phyloP scores from a whole-genome alignment of 2,797 vertebrate genomes.

The Eospalax fontanierii region DNA sequence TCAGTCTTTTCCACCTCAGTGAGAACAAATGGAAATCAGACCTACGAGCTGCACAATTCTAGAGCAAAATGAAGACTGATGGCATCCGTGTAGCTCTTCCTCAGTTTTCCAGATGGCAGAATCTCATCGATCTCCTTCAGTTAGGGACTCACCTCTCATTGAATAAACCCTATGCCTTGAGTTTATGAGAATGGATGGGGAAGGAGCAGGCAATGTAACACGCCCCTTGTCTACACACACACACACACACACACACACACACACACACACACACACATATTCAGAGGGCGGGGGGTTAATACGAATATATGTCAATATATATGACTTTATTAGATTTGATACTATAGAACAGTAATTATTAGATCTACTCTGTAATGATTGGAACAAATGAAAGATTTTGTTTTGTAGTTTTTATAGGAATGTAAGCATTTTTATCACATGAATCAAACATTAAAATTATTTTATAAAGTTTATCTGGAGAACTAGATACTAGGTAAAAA shows the following conservation, averaged over 20 bases:
- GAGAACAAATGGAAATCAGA: neutral
- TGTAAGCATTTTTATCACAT: neutral
- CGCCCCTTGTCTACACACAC: neutral
- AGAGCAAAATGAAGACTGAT: conserved; percentile 15
- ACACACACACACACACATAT: neutral
- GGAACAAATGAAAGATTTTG: neutral
- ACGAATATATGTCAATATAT: neutral
- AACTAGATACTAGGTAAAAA: neutral
- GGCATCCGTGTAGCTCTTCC: neutral
- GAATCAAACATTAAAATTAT: neutral
- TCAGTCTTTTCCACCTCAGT: neutral
- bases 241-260: neutral
- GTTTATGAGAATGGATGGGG: neutral
- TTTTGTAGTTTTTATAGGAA: neutral
- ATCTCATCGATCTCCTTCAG: conserved; percentile 5
- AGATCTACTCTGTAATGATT: neutral
- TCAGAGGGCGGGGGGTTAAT: too few relatives aligned
- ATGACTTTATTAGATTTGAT: neutral
- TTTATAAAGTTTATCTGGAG: neutral
- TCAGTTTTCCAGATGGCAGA: conserved; percentile 36
- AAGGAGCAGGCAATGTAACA: neutral
- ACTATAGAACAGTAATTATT: neutral
- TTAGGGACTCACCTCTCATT: neutral
- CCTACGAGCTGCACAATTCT: neutral
- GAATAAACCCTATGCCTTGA: neutral